Base-by-base conservation (phyloP, 2,113 vertebrate genomes). In the Thalassarche chlororhynchos region DNA sequence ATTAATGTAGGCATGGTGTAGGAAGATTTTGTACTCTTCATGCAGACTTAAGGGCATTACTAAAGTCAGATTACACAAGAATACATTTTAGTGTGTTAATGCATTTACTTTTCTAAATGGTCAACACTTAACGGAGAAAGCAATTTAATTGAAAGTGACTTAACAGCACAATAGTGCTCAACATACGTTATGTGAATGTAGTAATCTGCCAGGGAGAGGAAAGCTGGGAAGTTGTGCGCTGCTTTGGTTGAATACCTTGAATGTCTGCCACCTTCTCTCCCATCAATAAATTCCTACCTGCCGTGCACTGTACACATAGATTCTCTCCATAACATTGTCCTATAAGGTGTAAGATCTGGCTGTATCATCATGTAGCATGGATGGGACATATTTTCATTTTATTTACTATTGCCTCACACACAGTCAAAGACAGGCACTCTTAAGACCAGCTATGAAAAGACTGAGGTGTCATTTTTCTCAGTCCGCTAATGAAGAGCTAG, bases 381-480 rank as follows among this genome's bases (percentile, higher is more conserved):
- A 40, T 49, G 42, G 24, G n/a, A 71, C 57, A 16, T 61, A n/a
- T 46, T 96, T 89, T 66, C 5, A 26, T 87, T 84, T 84, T 47
- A n/a, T 91, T 76, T 90, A 70, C 49, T 62, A 62, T 23, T 51
- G 10, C 52, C 14, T 84, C n/a, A 66, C 60, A 77, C 4, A 26
- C 21, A 82, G 5, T 58, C 46, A 55, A 46, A 81, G 57, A 32
- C 64, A 86, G 84, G 26, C 36, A 23, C 38, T 70, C 29, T 68
- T 64, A 60, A 88, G 49, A 66, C 15, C 51, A 62, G 55, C n/a
- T 58, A 38, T 66, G 34, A 89, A 92, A 92, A 81, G 57, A 74
- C 64, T 21, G n/a, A 84, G 31, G 51, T 88, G 82, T 85, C 36
- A 54, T 70, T 96, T 96, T 84, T 89, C 66, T 83, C 66, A 46